Conservation (phyloP, 2,113 vertebrate species). For the Cyprinus carpio region DNA sequence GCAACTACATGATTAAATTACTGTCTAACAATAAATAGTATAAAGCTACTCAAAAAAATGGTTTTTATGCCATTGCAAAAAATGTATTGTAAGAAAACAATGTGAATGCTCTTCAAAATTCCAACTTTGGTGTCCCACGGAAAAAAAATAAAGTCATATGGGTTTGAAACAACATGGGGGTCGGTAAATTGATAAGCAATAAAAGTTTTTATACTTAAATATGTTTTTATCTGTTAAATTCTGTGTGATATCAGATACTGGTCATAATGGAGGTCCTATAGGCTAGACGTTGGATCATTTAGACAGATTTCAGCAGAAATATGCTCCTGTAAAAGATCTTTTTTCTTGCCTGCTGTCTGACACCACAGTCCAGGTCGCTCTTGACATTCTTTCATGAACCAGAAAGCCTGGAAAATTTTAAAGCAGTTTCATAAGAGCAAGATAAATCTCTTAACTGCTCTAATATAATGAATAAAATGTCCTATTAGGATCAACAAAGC, state of each 20-base stretch:
- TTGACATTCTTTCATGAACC: slow-evolving; percentile 18
- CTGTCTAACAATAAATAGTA: neutral
- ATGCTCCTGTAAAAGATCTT: neutral
- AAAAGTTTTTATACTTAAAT: neutral
- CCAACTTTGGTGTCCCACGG: neutral
- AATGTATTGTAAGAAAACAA: neutral
- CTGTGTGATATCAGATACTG: neutral
- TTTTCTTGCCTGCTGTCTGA: neutral
- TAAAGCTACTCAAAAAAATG: neutral
- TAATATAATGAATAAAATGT: neutral
- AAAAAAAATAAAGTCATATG: neutral
- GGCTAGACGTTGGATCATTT: neutral
- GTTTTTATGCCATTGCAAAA: neutral
- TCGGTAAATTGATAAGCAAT: neutral
- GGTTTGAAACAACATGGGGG: neutral
- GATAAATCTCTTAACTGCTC: slow-evolving; percentile 8
- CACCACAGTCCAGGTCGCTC: neutral
- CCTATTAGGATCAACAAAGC: neutral
- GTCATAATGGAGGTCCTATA: neutral
- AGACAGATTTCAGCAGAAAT: neutral
- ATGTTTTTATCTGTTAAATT: neutral
- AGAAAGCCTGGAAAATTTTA: slow-evolving; percentile 28
- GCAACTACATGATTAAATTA: neutral
- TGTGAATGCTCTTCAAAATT: neutral
- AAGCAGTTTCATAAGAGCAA: slow-evolving; percentile 4